Evolutionary conservation across 2,888 invertebrate species (phyloP).

Genomic region (Adela reaumurella): DNA sequence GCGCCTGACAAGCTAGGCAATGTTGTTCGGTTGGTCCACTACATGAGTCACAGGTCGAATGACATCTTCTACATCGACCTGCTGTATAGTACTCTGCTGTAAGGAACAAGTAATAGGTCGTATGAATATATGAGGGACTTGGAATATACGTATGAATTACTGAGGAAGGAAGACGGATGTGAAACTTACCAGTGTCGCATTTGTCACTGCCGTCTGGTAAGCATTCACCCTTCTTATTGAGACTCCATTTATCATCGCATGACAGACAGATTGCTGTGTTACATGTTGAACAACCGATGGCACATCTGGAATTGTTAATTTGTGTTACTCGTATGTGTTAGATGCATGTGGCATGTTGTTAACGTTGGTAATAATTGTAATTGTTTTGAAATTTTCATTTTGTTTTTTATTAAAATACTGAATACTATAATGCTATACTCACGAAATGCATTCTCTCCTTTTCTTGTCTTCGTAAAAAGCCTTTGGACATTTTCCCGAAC

Average conservation of each 20-base stretch:
- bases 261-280: constrained; percentile 67
- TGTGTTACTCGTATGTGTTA: too few relatives aligned
- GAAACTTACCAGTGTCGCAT: constrained; percentile 68
- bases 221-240: constrained; percentile 72
- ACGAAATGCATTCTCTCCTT: constrained; percentile 71
- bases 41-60: constrained; percentile 81
- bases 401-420: too few relatives aligned
- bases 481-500: constrained; percentile 68
- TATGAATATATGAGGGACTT: too few relatives aligned
- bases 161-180: constrained; percentile 17
- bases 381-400: too few relatives aligned
- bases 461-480: constrained; percentile 73
- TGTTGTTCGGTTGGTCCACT: constrained; percentile 73
- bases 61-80: constrained; percentile 75
- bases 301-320: constrained; percentile 65
- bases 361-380: too few relatives aligned
- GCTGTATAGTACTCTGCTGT: constrained; percentile 72
- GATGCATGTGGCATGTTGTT: too few relatives aligned
- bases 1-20: constrained; percentile 72
- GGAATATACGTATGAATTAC: too few relatives aligned
- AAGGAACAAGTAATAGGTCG: too few relatives aligned
- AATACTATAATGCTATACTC: too few relatives aligned
- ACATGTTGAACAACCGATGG: constrained; percentile 75
- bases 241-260: constrained; percentile 71
- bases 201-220: constrained; percentile 69